Percentiles rank a stretch among this genome's conserved stretches.
phyloP scores from a whole-genome alignment of 2,888 invertebrate species.

The Lymantria monacha region DNA sequence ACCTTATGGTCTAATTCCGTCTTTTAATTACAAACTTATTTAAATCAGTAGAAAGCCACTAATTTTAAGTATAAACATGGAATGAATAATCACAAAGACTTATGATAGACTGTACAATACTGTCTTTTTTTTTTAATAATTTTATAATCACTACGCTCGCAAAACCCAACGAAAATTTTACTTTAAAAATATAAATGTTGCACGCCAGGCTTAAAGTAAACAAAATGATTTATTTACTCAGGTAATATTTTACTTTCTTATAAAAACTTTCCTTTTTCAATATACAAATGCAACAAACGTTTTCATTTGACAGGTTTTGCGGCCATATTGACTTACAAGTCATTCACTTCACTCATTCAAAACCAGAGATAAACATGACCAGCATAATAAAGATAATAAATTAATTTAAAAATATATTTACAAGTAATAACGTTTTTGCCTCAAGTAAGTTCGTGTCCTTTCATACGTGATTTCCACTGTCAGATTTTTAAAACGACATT shows the following conservation, averaged over 20 bases:
- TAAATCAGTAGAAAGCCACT: not conserved
- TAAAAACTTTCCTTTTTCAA: no score
- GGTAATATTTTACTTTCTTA: no score
- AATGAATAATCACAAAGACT: conserved; percentile 34
- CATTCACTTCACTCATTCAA: conserved; percentile 23
- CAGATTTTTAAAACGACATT: not conserved
- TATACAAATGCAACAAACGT: no score
- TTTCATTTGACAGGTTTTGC: not conserved
- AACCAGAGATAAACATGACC: conserved; percentile 19
- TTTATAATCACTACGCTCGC: not conserved
- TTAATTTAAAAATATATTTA: conserved; percentile 29
- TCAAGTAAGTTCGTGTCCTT: conserved; percentile 15
- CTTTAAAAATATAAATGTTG: not conserved
- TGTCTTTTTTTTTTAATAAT: conserved; percentile 24
- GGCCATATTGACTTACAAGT: not conserved
- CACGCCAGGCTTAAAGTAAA: no score
- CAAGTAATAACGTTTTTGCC: conserved; percentile 20
- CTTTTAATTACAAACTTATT: not conserved
- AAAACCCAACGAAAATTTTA: not conserved
- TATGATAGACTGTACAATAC: conserved; percentile 23
- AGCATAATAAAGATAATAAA: conserved; percentile 32
- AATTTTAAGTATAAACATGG: conserved; percentile 16
- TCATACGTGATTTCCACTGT: not conserved
- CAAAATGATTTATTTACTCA: no score
- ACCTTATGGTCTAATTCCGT: not conserved